Evolutionary conservation across 1,140 invertebrate species (phyloP), one percentile per base, ranked within the genome.

Genomic region (Atta cephalotes): DNA sequence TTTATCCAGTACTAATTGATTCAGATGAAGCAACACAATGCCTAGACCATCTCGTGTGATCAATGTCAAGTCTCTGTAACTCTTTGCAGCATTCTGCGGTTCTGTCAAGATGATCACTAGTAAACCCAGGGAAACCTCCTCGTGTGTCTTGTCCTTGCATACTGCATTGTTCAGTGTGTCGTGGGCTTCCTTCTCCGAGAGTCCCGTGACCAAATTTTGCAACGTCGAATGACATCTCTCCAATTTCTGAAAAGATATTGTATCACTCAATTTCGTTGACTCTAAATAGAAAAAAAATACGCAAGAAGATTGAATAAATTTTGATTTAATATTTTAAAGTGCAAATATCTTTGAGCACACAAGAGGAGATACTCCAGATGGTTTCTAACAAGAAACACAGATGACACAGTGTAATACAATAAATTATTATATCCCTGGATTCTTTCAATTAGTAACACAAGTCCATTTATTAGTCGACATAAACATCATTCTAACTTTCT

Each of bases 121-220:
- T 91, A 99, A 96, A 62, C 99, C 99, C 85, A 99, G 95, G 68
- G 98, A 98, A 65, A 99, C 97, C 93, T 99, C 98, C 95, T 99
- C 98, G 94, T 98, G 97, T 89, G 97, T 97, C 92, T 97, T 97
- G 85, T 98, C 98, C 94, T 99, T 98, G 92, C 97, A 97, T 68
- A 98, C 97, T 53, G 98, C 97, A 95, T 97, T 98, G 93, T 98
- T 98, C 14, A 99, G 95, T 14, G 97, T 97, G 95, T 99, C 98
- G 93, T 99, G 98, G 86, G 97, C 97, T 95, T 99, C 98, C 94
- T 99, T 98, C 93, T 99, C 98, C 82, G 98, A 98, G 85, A 98
- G 96, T 80, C 98, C 98, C 79, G 96, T 96, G 39, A 97, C 97
- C 87, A 99, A 95, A 90, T 96, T 97, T 94, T 97, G 97, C 76